A percentile compares a stretch with the other conserved stretches of the same genome.
Conservation (phyloP, 1,140 invertebrate species). For the Psix sp. region DNA sequence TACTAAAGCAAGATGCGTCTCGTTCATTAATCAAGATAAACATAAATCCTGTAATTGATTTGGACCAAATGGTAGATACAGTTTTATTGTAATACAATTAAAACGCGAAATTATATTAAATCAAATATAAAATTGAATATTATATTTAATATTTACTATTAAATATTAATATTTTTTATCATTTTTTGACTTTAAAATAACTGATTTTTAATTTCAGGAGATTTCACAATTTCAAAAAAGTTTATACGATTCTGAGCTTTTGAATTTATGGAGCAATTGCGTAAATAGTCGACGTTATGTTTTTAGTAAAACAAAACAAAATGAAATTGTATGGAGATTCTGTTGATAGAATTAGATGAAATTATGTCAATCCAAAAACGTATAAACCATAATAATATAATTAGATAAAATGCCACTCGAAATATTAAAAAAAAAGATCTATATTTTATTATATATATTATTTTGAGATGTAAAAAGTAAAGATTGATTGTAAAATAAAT, state of each 20-base stretch:
- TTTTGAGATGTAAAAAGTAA: too few species aligned
- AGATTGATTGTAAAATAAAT: too few species aligned
- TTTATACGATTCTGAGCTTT: slow-evolving; percentile 80
- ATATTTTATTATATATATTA: too few species aligned
- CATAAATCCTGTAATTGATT: slow-evolving; percentile 80
- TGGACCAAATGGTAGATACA: slow-evolving; percentile 66
- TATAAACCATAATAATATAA: slow-evolving; percentile 73
- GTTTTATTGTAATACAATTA: too few species aligned
- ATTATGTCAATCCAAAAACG: slow-evolving; percentile 73
- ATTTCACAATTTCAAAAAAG: slow-evolving; percentile 76
- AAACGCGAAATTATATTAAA: too few species aligned
- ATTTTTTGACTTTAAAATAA: too few species aligned
- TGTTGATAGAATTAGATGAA: slow-evolving; percentile 71
- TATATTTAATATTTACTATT: too few species aligned
- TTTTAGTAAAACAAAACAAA: slow-evolving; percentile 81
- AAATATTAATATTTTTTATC: too few species aligned
- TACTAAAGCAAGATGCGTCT: slow-evolving; percentile 76
- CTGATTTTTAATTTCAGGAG: slow-evolving; percentile 68
- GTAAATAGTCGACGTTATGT: slow-evolving; percentile 81
- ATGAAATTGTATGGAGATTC: slow-evolving; percentile 77
- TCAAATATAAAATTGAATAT: too few species aligned
- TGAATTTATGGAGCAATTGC: slow-evolving; percentile 83
- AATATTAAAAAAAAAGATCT: too few species aligned
- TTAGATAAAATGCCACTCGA: slow-evolving; percentile 67
- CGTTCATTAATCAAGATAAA: slow-evolving; percentile 75